phyloP scores from a whole-genome alignment of 2,888 invertebrate genomes.

The Coremacera marginata region DNA sequence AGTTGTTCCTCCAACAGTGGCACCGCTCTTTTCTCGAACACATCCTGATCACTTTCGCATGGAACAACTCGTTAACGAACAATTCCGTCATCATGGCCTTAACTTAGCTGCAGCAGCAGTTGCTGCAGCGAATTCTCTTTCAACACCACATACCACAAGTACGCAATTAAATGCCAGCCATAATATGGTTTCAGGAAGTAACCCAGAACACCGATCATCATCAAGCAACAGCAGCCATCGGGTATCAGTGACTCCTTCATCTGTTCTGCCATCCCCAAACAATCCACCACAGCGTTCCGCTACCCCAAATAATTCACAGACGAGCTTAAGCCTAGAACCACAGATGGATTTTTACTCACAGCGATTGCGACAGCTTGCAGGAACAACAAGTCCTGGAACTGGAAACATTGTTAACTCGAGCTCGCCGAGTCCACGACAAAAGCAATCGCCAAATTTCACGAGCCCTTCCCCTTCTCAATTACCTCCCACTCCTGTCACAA shows the following conservation, averaged over 20 bases:
- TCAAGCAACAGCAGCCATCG: slow-evolving; percentile 61
- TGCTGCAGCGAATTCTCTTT: slow-evolving; percentile 74
- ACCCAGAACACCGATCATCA: slow-evolving; percentile 71
- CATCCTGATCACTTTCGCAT: slow-evolving; percentile 86
- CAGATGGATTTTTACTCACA: slow-evolving; percentile 99
- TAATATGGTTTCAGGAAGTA: slow-evolving; percentile 53
- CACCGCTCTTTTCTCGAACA: slow-evolving; percentile 82
- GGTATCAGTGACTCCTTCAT: slow-evolving; percentile 67
- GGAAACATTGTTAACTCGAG: slow-evolving; percentile 79
- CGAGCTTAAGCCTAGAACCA: slow-evolving; percentile 80
- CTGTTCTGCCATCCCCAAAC: slow-evolving; percentile 53
- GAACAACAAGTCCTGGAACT: slow-evolving; percentile 92
- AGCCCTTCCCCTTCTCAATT: slow-evolving; percentile 82
- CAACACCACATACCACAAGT: slow-evolving; percentile 68
- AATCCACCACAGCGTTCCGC: slow-evolving; percentile 11
- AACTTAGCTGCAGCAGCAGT: slow-evolving; percentile 83
- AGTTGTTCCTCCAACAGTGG: slow-evolving; percentile 77
- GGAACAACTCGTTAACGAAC: slow-evolving; percentile 87
- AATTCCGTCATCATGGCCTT: slow-evolving; percentile 83
- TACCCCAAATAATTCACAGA: slow-evolving; percentile 61
- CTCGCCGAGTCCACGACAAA: slow-evolving; percentile 85
- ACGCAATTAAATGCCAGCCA: slow-evolving; percentile 70
- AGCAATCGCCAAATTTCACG: slow-evolving; percentile 82
- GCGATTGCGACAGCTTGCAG: slow-evolving; percentile 97
- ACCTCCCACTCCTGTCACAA: slow-evolving; percentile 76